Conservation (phyloP, 2,888 invertebrate species). For the Aleiodes leptofemur region DNA sequence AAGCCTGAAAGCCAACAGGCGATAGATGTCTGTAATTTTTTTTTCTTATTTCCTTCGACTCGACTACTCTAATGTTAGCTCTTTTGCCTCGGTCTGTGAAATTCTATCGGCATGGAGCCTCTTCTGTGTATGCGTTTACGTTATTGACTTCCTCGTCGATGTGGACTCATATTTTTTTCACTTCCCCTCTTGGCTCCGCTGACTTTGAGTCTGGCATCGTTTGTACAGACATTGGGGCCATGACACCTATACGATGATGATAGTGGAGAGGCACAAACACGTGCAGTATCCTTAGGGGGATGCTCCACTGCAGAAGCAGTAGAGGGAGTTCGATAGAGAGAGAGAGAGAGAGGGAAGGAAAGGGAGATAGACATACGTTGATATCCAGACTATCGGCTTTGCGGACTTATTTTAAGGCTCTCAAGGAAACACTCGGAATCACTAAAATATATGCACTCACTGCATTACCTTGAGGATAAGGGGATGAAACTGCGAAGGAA, state of each 20-base stretch:
- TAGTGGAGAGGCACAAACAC: slow-evolving; percentile 13
- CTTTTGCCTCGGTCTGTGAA: slow-evolving; percentile 22
- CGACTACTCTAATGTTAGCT: slow-evolving; percentile 21
- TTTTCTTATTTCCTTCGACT: slow-evolving; percentile 1
- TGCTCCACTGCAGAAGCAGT: not conserved
- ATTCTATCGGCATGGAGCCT: slow-evolving; percentile 14
- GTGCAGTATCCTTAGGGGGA: slow-evolving; percentile 10
- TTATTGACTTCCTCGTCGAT: slow-evolving; percentile 12
- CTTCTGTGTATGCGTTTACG: slow-evolving; percentile 17
- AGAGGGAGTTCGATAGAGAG: slow-evolving; percentile 4
- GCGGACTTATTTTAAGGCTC: slow-evolving; percentile 24
- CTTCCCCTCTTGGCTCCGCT: not conserved
- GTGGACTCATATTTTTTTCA: too few species aligned
- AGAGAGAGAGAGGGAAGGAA: not conserved
- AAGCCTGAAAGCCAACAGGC: slow-evolving; percentile 47
- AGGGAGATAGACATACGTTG: slow-evolving; percentile 14
- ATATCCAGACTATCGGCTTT: slow-evolving; percentile 25
- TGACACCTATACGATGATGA: slow-evolving; percentile 11
- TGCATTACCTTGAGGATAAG: not conserved
- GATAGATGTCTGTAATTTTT: not conserved
- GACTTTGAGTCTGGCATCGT: slow-evolving; percentile 22
- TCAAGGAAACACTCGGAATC: slow-evolving; percentile 6
- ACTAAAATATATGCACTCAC: slow-evolving; percentile 19
- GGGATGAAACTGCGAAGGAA: not conserved
- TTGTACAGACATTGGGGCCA: slow-evolving; percentile 7